Base-by-base conservation (phyloP, 2,113 vertebrate genomes). In the Parus major region DNA sequence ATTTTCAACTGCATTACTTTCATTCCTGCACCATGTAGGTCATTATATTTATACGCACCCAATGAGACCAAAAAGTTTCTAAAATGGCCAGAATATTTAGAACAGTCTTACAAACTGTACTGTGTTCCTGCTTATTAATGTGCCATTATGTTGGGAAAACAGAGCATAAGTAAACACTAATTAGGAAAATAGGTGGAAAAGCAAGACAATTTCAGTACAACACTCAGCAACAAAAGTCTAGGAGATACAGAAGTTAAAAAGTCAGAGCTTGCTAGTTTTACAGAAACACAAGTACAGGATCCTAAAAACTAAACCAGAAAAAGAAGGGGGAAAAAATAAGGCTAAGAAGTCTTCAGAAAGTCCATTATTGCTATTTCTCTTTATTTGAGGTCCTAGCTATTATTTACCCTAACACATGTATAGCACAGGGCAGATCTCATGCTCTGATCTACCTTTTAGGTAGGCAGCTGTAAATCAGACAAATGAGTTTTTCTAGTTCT, bases 51-150 rank as follows among this genome's bases (percentile, higher is more conserved):
- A 80, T 82, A 87, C 25, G 18, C 46, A 96, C 36, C 64, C 82
- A 94, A 55, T 90, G 79, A 96, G 57, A 94, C 46, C 86, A 56
- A 78, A 44, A 92, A 75, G 68, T 90, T 91, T 71, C 83, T 95
- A 82, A 69, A 94, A 90, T 73, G 89, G 64, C 41, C 76, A 86
- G 69, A 61, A 94, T 93, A 91, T 82, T 91, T 91, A 82, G 64
- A 93, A 72, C 46, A 92, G 35, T 71, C 29, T 93, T 36, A 81
- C 33, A 90, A 94, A 84, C 50, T 61, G 55, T 83, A 49, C 25
- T 66, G 57, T n/a, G 75, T 61, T 97, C 19, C 65, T 84, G 66
- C 55, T 59, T 92, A 79, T 72, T 60, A 93, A 87, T 47, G 41
- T 82, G 46, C 56, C 84, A 86, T 64, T 68, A 66, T 56, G 24